Base-by-base conservation (phyloP, 2,888 invertebrate genomes). In the Acronicta psi region DNA sequence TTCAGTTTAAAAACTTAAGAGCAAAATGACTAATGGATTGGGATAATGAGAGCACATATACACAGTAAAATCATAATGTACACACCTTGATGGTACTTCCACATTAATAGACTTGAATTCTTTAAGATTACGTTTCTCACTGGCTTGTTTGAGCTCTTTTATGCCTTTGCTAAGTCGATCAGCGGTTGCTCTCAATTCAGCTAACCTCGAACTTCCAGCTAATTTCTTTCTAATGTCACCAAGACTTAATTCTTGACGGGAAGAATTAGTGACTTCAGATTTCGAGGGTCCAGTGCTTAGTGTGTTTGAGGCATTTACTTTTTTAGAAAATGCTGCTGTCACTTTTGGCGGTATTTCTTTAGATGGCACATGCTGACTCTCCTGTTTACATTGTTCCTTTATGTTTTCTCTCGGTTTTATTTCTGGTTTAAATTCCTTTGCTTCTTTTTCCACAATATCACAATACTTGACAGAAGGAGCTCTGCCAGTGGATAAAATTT, bases 21-120 rank as follows among this genome's bases (percentile, higher is more conserved):
- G 11, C 29, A 11, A 2, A 29, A 11, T 29, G 5, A 11, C 11
- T 1, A 9, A 9, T 7, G 11, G 7, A 23, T 23, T 23, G 23
- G 6, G 2, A 23, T n/a, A n/a, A 7, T 14, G 5, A 3, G 14
- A 36, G 5, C 16, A 1, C 37, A 38, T 2, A 38, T 5, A 10
- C 9, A 2, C n/a, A 3, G 11, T 11, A 10, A n/a, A 41, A 41
- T 20, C 7, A 42, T 18, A 9, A 34, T 31, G n/a, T 37, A 69
- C 72, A 60, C 75, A 97, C 97, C 97, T 97, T 68, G 95, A 91
- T 59, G 96, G 95, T 81, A 97, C 95, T 93, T 97, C 97, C 85
- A 98, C 90, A 89, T 97, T 95, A 82, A 98, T 96, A 38, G 96
- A 95, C 75, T 96, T 96, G 79, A 97, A 97, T 81, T 95, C 95